Conservation (phyloP, 1,140 invertebrate genomes). For the Trichoplusia ni region DNA sequence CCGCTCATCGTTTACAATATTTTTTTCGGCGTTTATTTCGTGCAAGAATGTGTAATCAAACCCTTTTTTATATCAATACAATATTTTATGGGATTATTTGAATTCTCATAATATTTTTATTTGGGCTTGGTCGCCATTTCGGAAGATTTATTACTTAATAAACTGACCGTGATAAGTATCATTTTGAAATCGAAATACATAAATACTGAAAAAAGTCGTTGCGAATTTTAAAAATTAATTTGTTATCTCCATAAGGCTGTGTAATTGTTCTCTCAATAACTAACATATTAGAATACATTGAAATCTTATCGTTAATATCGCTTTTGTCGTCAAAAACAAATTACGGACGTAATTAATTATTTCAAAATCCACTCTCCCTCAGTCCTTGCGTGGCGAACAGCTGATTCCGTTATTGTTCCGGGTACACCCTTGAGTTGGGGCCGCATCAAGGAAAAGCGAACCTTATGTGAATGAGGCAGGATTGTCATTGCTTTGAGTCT, state of each 20-base stretch:
- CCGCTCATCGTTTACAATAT: neutral
- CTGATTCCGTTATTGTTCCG: conserved; percentile 26
- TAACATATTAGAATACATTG: conserved; percentile 1
- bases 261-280: neutral
- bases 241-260: neutral
- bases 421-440: neutral
- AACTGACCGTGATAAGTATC: neutral
- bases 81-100: conserved; percentile 26
- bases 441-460: neutral
- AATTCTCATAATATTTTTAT: conserved; percentile 17
- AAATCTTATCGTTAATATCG: conserved; percentile 1
- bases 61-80: conserved; percentile 24
- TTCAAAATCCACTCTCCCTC: conserved; percentile 16
- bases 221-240: too few species aligned
- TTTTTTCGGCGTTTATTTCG: conserved; percentile 4
- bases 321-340: conserved; percentile 22
- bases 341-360: conserved; percentile 23
- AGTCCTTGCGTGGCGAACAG: conserved; percentile 15
- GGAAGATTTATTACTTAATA: neutral
- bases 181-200: too few species aligned
- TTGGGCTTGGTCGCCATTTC: conserved; percentile 2
- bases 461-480: neutral
- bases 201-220: neutral
- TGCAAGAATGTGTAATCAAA: conserved; percentile 15
- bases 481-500: neutral